Base-by-base conservation (phyloP, 1,140 invertebrate genomes). In the Drosophila bipectinata region DNA sequence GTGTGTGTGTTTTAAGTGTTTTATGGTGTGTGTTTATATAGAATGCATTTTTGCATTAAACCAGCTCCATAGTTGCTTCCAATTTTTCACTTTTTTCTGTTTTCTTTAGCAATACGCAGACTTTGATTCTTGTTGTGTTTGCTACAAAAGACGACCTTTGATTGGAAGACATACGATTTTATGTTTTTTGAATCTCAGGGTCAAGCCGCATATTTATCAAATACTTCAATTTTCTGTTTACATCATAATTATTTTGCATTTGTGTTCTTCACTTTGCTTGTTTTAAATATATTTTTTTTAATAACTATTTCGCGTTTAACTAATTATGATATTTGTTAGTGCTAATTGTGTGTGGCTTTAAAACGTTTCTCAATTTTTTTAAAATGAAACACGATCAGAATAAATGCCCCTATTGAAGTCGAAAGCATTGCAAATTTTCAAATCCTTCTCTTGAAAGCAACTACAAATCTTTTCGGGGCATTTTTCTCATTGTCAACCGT, bases 161-260 rank as follows among this genome's bases (percentile, higher is more conserved):
- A 91, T 91, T 91, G 90, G 90, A 91, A 91, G 90, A 91, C 90
- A 89, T 91, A 84, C 84, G 90, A 91, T 91, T 91, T 91, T 91
- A 87, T 87, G 84, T 87, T 87, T 87, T 77, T 87, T 82, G 87
- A 91, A 91, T 90, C 82, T 87, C 90, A 91, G 85, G 90, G 79
- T 87, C 87, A 90, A 88, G 90, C 82, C 79, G 79, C 81, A 91
- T 85, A 85, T 82, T 54, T 79, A 82, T 87, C 73, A 77, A 76
- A 77, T 69, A 76, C 51, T 51, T 76, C 61, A 47, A 34, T 66
- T 63, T 72, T 53, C 60, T 77, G 73, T 77, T 77, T 52, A 32
- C 77, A 64, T 54, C 26, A 55, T 74, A 72, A 73, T 77, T 71
- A 72, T 72, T 81, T 79, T 68, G 51, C 49, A 59, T 62, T 59